Percentiles rank a stretch among this genome's conserved stretches.
phyloP scores from a whole-genome alignment of 2,113 vertebrate species.

The Boleophthalmus pectinirostris region DNA sequence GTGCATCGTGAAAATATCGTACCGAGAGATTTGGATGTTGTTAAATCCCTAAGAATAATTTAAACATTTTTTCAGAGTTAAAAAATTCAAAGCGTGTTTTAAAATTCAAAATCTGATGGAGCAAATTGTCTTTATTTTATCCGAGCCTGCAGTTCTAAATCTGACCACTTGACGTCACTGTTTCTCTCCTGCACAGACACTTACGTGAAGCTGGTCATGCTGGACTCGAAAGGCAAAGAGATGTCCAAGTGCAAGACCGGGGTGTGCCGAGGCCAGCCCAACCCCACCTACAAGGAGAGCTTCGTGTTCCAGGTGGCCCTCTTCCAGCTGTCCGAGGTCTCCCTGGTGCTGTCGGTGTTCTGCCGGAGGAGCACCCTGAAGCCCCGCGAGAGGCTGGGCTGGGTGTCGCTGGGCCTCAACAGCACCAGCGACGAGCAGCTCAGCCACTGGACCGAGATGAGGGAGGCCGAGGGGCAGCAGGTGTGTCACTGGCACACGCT shows the following conservation, averaged over 20 bases:
- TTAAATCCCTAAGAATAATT: too few species aligned
- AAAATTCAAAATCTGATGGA: too few species aligned
- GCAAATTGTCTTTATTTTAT: too few species aligned
- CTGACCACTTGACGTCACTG: constrained; percentile 59
- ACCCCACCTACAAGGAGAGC: constrained; percentile 95
- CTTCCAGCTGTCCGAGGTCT: constrained; percentile 97
- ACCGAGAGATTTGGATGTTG: too few species aligned
- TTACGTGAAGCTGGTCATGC: constrained; percentile 92
- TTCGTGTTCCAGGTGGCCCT: constrained; percentile 96
- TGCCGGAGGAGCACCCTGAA: constrained; percentile 91
- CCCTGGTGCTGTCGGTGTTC: constrained; percentile 91
- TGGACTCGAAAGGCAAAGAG: constrained; percentile 97
- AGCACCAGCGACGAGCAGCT: constrained; percentile 94
- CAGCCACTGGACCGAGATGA: constrained; percentile 95
- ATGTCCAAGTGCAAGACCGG: constrained; percentile 98
- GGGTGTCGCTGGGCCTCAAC: constrained; percentile 94
- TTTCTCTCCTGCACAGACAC: constrained; percentile 81
- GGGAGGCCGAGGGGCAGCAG: constrained; percentile 92
- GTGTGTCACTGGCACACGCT: constrained; percentile 94
- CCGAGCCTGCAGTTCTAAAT: constrained; percentile 25
- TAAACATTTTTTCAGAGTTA: too few species aligned
- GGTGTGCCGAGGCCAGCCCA: constrained; percentile 91
- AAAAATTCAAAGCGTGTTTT: too few species aligned
- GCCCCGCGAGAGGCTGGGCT: constrained; percentile 91
- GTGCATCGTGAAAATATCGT: too few species aligned